Percentiles rank a stretch among this genome's conserved stretches.
Conservation (phyloP, 2,888 invertebrate genomes). For the Rhamphomyia laevipes region DNA sequence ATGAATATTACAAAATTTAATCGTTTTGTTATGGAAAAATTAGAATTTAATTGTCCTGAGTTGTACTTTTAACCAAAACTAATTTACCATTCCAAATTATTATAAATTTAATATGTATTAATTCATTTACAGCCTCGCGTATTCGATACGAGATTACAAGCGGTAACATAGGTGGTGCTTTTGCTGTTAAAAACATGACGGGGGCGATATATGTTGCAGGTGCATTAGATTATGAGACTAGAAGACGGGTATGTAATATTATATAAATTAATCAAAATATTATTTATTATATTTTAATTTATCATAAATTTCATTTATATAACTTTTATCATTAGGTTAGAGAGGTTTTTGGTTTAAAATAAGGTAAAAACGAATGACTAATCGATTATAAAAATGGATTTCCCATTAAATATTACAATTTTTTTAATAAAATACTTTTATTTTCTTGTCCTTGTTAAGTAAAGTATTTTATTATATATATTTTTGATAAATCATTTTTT, state of each 20-base stretch:
- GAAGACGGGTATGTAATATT: conserved; percentile 72
- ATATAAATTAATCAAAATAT: background rate
- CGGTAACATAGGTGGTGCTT: conserved; percentile 97
- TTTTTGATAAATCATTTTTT: too few species aligned
- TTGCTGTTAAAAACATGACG: conserved; percentile 96
- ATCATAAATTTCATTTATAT: background rate
- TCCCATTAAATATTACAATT: background rate
- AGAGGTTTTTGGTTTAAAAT: background rate
- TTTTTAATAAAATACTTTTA: background rate
- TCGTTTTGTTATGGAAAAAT: too few species aligned
- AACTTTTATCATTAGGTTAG: background rate
- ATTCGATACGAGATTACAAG: conserved; percentile 99
- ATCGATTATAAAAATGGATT: background rate
- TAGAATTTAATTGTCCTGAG: too few species aligned
- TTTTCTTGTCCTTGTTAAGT: too few species aligned
- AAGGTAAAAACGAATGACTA: too few species aligned
- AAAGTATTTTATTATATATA: too few species aligned
- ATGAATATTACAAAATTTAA: too few species aligned
- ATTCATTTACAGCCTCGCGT: conserved; percentile 70
- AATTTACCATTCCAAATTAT: too few species aligned
- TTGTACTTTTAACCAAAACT: too few species aligned
- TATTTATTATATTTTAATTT: background rate
- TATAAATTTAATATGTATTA: too few species aligned
- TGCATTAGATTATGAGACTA: conserved; percentile 91
- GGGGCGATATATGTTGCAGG: conserved; percentile 97